Conservation (phyloP, 35 echinoderm and acorn worm species). For the Apostichopus japonicus region DNA sequence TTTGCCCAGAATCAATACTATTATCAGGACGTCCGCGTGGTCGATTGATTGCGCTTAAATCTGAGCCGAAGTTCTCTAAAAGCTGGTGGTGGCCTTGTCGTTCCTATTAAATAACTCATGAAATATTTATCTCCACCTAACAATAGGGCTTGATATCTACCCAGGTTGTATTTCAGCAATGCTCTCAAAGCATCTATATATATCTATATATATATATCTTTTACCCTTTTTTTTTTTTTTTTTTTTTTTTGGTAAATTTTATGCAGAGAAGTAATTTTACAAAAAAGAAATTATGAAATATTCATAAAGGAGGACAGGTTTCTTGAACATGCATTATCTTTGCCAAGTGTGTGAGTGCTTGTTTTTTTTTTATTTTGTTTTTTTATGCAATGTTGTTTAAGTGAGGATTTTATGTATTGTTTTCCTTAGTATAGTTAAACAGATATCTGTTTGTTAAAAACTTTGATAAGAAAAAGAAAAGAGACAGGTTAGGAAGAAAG, state of each 20-base stretch:
- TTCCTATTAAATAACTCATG: conserved; percentile 7
- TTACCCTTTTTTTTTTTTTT: neutral
- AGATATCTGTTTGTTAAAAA: no score
- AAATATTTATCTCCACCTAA: conserved; percentile 26
- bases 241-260: neutral
- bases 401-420: no score
- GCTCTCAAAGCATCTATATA: neutral
- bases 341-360: no score
- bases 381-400: no score
- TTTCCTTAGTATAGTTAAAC: no score
- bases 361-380: no score
- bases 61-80: neutral
- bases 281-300: neutral
- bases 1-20: conserved; percentile 1
- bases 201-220: neutral
- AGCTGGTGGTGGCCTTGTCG: conserved; percentile 25
- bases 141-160: neutral
- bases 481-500: no score
- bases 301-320: neutral
- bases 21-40: neutral
- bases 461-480: no score
- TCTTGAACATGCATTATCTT: no score
- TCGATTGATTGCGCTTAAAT: neutral
- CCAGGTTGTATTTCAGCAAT: neutral
- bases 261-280: neutral